Conservation (phyloP, 2,113 vertebrate genomes). For the Talpa occidentalis region DNA sequence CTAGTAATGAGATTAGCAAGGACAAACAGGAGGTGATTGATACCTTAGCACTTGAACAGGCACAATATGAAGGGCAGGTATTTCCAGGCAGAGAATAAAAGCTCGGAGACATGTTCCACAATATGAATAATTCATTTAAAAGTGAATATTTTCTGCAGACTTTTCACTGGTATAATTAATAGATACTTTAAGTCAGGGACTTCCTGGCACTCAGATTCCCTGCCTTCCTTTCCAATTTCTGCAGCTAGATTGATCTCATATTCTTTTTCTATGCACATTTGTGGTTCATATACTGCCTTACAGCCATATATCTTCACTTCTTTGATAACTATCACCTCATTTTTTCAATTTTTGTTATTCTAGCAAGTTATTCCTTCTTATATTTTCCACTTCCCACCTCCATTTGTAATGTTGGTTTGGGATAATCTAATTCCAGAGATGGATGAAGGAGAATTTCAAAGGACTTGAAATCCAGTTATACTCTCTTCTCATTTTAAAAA, state of each 20-base stretch:
- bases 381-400: background rate
- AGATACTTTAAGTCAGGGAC: background rate
- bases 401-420: background rate
- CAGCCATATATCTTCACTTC: background rate
- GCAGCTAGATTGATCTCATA: background rate
- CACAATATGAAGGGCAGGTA: background rate
- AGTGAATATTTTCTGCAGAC: background rate
- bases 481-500: background rate
- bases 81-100: background rate
- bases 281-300: background rate
- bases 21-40: background rate
- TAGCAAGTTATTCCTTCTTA: background rate
- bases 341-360: background rate
- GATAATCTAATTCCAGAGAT: background rate
- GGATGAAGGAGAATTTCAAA: background rate
- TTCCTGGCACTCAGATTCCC: background rate
- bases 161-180: conserved; percentile 9
- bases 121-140: conserved; percentile 28
- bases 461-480: too few relatives aligned
- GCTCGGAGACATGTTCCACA: background rate
- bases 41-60: background rate
- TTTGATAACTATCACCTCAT: background rate
- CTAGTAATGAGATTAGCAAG: background rate
- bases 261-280: background rate
- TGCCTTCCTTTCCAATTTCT: conserved; percentile 24